These are phyloP conservation scores for Petrocephalus zakoni DNA, from an alignment of 2,113 vertebrate species.

Conservation along the genomic window DNA sequence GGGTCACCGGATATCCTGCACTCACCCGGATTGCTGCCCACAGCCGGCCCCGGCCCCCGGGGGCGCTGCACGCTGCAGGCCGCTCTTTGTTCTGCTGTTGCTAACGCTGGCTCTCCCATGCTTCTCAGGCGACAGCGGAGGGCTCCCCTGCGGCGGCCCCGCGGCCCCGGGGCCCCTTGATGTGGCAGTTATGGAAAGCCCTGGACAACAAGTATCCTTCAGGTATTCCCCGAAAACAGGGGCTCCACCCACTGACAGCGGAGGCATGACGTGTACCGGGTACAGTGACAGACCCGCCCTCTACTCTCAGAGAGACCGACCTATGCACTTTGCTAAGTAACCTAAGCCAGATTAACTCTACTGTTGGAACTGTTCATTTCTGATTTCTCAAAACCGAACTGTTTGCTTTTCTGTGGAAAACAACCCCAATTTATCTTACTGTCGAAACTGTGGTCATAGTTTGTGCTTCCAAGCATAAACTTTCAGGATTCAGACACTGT, in stretches of 20 bases:
- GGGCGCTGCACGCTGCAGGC: slow-evolving; percentile 21
- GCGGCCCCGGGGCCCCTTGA: slow-evolving; percentile 59
- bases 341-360: not conserved
- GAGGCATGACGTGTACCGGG: not conserved
- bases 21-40: slow-evolving; percentile 39
- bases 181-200: slow-evolving; percentile 69
- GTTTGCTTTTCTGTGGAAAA: not conserved
- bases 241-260: not conserved
- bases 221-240: slow-evolving; percentile 7
- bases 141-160: slow-evolving; percentile 40
- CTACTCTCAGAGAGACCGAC: not conserved
- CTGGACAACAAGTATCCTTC: slow-evolving; percentile 85
- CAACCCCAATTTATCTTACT: not conserved
- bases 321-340: not conserved
- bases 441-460: not conserved
- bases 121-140: slow-evolving; percentile 54
- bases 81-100: not conserved
- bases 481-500: not conserved
- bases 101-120: slow-evolving; percentile 36
- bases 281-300: not conserved
- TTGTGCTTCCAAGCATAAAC: not conserved
- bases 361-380: not conserved
- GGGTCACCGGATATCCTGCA: slow-evolving; percentile 47
- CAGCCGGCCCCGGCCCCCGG: slow-evolving; percentile 37
- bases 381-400: not conserved